Conservation (phyloP, 2,797 vertebrate species). For the Sebastiscus tertius region DNA sequence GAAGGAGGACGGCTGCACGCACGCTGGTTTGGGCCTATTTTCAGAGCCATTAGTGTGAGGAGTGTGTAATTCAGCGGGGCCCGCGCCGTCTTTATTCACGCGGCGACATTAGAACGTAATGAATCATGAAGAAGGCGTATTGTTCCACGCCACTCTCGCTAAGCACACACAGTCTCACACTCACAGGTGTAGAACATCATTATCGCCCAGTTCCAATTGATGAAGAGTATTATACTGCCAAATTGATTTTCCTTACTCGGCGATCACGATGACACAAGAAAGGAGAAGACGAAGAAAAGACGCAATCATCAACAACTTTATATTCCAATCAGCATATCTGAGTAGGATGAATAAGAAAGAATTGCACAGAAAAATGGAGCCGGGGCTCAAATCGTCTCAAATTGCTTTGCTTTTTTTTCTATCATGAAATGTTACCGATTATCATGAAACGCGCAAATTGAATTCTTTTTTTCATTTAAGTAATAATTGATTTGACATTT, state of each 20-base stretch:
- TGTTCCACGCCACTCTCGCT: slow-evolving; percentile 68
- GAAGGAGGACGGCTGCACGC: slow-evolving; percentile 2
- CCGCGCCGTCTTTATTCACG: slow-evolving; percentile 61
- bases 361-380: slow-evolving; percentile 38
- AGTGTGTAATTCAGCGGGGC: slow-evolving; percentile 61
- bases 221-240: slow-evolving; percentile 76
- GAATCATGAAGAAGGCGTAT: slow-evolving; percentile 76
- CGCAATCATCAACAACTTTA: slow-evolving; percentile 78
- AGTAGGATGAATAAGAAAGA: slow-evolving; percentile 60
- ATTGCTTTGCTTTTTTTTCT: slow-evolving; percentile 60
- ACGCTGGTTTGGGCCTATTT: slow-evolving; percentile 46
- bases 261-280: slow-evolving; percentile 59
- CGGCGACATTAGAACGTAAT: slow-evolving; percentile 75
- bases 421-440: slow-evolving; percentile 77
- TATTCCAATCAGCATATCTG: slow-evolving; percentile 77
- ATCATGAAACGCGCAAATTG: slow-evolving; percentile 80
- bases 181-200: slow-evolving; percentile 79
- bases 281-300: slow-evolving; percentile 65
- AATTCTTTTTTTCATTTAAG: slow-evolving; percentile 78
- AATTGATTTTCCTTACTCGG: slow-evolving; percentile 74
- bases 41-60: slow-evolving; percentile 69
- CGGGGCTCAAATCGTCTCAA: slow-evolving; percentile 71
- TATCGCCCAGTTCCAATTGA: slow-evolving; percentile 70
- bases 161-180: slow-evolving; percentile 24
- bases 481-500: slow-evolving; percentile 87